These are phyloP conservation scores for Engraulis encrasicolus DNA, from an alignment of 2,113 vertebrate genomes.

Conservation along the genomic window DNA sequence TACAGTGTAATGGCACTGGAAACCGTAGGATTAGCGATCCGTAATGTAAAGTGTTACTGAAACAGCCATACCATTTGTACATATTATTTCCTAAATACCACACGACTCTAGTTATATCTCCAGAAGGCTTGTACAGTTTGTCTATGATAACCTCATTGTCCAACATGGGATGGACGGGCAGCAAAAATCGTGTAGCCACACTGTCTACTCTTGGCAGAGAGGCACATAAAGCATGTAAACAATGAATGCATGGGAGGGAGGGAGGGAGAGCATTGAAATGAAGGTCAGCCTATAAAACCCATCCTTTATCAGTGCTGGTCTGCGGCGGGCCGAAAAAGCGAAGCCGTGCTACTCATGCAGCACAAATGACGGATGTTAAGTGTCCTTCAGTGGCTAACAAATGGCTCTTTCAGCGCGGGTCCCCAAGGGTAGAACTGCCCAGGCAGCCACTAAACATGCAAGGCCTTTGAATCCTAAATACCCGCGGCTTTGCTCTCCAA, in stretches of 20 bases:
- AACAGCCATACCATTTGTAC: too few relatives aligned
- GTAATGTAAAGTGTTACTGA: too few relatives aligned
- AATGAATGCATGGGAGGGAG: neutral
- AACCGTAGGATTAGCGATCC: too few relatives aligned
- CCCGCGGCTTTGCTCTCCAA: slow-evolving; percentile 41
- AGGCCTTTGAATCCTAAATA: slow-evolving; percentile 30
- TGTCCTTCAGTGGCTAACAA: slow-evolving; percentile 28
- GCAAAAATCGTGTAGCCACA: neutral
- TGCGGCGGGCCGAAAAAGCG: neutral
- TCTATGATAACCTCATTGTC: neutral
- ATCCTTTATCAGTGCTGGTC: neutral
- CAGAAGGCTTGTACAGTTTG: neutral
- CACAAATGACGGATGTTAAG: slow-evolving; percentile 17
- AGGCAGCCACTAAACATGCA: slow-evolving; percentile 20
- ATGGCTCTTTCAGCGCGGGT: slow-evolving; percentile 15
- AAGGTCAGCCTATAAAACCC: neutral
- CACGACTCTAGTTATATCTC: neutral
- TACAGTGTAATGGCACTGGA: too few relatives aligned
- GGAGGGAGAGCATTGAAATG: neutral
- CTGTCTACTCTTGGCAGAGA: neutral
- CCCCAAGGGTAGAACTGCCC: slow-evolving; percentile 12
- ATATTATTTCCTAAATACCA: too few relatives aligned
- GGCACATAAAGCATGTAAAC: neutral
- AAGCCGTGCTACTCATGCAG: neutral
- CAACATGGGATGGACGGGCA: neutral